phyloP scores from a whole-genome alignment of 2,888 invertebrate genomes.

The Stegophylla sp. region DNA sequence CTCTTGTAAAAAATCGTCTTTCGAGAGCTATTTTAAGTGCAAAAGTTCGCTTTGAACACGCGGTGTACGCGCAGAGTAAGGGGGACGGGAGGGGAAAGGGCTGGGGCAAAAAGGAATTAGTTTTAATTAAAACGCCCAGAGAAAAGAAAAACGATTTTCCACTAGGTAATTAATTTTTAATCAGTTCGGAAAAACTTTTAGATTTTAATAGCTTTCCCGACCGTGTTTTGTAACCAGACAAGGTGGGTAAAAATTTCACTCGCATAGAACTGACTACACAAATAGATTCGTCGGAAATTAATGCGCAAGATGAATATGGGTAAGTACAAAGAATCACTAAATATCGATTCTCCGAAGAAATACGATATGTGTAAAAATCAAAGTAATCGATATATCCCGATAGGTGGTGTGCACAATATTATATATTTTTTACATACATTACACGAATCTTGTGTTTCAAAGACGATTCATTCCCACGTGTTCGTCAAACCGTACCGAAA shows the following conservation, averaged over 20 bases:
- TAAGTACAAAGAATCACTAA: background rate
- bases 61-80: background rate
- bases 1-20: slow-evolving; percentile 51
- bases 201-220: slow-evolving; percentile 35
- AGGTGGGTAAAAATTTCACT: slow-evolving; percentile 1
- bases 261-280: background rate
- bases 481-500: background rate
- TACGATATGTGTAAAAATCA: slow-evolving; percentile 4
- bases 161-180: slow-evolving; percentile 58
- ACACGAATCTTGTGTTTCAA: slow-evolving; percentile 50
- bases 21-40: slow-evolving; percentile 50
- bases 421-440: background rate
- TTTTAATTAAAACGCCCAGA: slow-evolving; percentile 57
- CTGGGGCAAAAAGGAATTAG: slow-evolving; percentile 58
- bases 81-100: too few relatives aligned
- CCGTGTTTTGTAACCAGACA: slow-evolving; percentile 42
- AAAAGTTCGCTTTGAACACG: slow-evolving; percentile 56
- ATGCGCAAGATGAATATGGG: background rate
- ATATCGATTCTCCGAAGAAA: slow-evolving; percentile 16
- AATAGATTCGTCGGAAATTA: slow-evolving; percentile 3
- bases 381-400: slow-evolving; percentile 30
- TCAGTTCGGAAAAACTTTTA: slow-evolving; percentile 53
- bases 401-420: too few relatives aligned
- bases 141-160: slow-evolving; percentile 56
- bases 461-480: slow-evolving; percentile 10